Conservation (phyloP, 1,140 invertebrate genomes). For the Macrobrachium nipponense region DNA sequence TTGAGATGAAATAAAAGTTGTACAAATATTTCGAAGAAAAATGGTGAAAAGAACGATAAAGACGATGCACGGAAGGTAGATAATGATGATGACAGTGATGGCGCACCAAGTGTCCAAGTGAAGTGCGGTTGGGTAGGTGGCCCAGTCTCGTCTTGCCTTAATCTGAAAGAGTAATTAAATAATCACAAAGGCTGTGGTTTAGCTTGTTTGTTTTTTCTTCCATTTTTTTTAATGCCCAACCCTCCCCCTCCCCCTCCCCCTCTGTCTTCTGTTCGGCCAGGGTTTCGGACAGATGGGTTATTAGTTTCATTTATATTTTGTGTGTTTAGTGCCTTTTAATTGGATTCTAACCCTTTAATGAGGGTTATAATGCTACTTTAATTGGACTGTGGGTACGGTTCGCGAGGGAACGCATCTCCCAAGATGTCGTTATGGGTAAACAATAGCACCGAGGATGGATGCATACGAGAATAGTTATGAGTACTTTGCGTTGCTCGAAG, state of each 20-base stretch:
- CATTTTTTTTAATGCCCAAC: neutral
- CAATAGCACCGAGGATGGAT: too few relatives aligned
- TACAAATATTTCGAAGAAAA: neutral
- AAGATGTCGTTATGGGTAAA: too few relatives aligned
- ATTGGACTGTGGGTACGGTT: neutral
- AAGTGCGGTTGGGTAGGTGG: too few relatives aligned
- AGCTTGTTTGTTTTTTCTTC: neutral
- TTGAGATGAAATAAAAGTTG: neutral
- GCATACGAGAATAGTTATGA: too few relatives aligned
- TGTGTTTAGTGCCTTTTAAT: conserved; percentile 2
- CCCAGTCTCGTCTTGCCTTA: too few relatives aligned
- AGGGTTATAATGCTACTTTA: conserved; percentile 3
- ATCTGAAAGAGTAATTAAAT: too few relatives aligned
- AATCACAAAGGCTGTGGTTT: too few relatives aligned
- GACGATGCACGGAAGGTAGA: too few relatives aligned
- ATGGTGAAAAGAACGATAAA: neutral
- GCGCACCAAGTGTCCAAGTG: too few relatives aligned
- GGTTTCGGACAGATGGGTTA: neutral
- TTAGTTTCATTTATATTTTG: conserved; percentile 17
- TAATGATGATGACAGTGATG: neutral
- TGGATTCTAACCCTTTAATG: neutral
- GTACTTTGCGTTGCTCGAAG: too few relatives aligned
- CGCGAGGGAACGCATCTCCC: too few relatives aligned
- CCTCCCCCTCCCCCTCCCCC: neutral
- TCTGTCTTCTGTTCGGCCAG: neutral